These are phyloP conservation scores for Lordiphosa collinella DNA, from an alignment of 1,140 invertebrate genomes.

Conservation along the genomic window DNA sequence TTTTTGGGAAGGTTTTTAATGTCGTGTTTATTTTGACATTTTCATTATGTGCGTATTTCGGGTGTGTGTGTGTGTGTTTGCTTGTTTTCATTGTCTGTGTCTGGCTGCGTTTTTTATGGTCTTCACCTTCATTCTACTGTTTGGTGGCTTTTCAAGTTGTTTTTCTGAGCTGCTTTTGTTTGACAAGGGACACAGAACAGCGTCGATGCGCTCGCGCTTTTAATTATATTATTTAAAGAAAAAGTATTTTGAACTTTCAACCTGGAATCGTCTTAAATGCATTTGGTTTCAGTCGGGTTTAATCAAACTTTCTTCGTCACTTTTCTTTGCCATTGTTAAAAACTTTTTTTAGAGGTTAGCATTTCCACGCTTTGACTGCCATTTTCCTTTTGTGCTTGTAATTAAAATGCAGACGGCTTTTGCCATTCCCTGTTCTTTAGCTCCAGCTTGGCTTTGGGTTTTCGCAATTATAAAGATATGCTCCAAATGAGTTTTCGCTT, in stretches of 20 bases:
- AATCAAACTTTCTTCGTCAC: conserved; percentile 26
- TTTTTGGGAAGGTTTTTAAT: conserved; percentile 54
- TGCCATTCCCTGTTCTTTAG: conserved; percentile 20
- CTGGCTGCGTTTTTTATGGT: conserved; percentile 52
- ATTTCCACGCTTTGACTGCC: conserved; percentile 35
- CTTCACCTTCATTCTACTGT: conserved; percentile 2
- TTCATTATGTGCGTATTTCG: conserved; percentile 64
- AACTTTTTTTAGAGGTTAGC: conserved; percentile 54
- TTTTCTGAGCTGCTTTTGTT: conserved; percentile 38
- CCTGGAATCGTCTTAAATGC: conserved; percentile 34
- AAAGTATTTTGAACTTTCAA: conserved; percentile 38
- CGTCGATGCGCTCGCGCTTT: conserved; percentile 27
- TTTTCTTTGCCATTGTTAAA: conserved; percentile 33
- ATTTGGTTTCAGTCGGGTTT: conserved; percentile 11
- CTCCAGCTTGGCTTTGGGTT: conserved; percentile 11
- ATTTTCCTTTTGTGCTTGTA: conserved; percentile 45
- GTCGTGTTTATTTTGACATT: conserved; percentile 78
- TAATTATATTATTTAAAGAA: conserved; percentile 44
- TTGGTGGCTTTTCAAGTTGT: conserved; percentile 22
- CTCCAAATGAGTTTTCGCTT: conserved; percentile 49
- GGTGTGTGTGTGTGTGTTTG: conserved; percentile 27
- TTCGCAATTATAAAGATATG: conserved; percentile 73
- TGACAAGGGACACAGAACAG: not conserved
- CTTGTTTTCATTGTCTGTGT: conserved; percentile 44
- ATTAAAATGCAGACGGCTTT: conserved; percentile 72